Evolutionary conservation across 2,113 vertebrate genomes (phyloP), one percentile per base, ranked within the genome.

Genomic region (Dipodomys spectabilis): DNA sequence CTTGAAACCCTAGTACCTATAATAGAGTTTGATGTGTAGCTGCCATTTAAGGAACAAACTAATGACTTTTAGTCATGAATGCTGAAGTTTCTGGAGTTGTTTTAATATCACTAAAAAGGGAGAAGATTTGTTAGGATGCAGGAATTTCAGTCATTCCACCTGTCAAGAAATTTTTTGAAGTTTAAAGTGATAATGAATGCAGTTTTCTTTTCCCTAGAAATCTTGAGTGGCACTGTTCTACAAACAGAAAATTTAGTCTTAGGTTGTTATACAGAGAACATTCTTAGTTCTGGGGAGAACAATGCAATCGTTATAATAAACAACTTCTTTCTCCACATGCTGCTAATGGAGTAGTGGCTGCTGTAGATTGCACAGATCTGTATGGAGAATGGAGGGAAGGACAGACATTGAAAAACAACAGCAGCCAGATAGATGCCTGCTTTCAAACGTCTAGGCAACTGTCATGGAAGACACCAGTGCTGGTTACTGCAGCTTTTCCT

Each of bases 401-500:
- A 64, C 72, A 57, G 16, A 57, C 44, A 62, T 71, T 30, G 79
- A 67, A 57, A 95, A 96, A 89, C 57, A 75, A 75, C 86, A 93
- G 92, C 85, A 97, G 86, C 97, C 94, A 96, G 92, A 97, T 92
- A 96, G 94, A 97, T 92, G 83, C 9, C 27, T 44, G 67, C 60
- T 91, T 81, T 78, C 68, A 32, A 91, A 16, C 67, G 91, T 62
- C 27, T 90, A 44, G 96, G 53, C 90, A 93, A 84, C 83, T 97
- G 95, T 93, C 94, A 82, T 67, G 82, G 93, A 81, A 92, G 44
- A 39, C 3, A 39, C 39, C 39, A 39, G 1, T 39, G 39, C 5
- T 39, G 39, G 39, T 39, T 39, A 39, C 39, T 89, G 32, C 53
- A 64, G 68, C 73, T 90, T 89, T 86, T 69, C 32, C 65, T 82